Evolutionary conservation across 2,888 invertebrate genomes (phyloP), one percentile per base, ranked within the genome.

Genomic region (Drosophila pullipes): DNA sequence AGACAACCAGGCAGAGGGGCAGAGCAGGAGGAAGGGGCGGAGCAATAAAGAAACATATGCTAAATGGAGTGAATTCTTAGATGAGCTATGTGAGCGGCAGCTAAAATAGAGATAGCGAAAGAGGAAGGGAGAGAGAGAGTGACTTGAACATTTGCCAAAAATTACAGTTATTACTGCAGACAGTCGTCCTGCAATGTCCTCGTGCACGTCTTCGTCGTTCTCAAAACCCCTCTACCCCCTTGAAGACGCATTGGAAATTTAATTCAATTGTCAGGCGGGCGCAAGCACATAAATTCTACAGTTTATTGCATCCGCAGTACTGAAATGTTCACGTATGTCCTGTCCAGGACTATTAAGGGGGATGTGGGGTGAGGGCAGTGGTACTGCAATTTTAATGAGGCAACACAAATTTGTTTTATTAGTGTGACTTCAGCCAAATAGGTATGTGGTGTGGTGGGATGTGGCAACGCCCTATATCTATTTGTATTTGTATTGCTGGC

Each of bases 121-220:
- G 65, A 63, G 31, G 4, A 39, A 13, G 59, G 25, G 61, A 62
- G 11, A 47, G 31, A 52, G 16, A 11, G 58, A 63, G 28, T 25
- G 58, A 60, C 52, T 73, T 77, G 79, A 77, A 74, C 83, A 82
- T 89, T 86, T 89, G 89, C 85, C 87, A 86, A 88, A 87, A 89
- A 89, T 88, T 86, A 86, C 86, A 88, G 87, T 88, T 88, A 88
- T 88, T 88, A 88, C 87, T 88, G 87, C 87, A 88, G 87, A 83
- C 89, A 82, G 85, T 73, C 74, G 74, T 58, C 65, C 68, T 60
- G 69, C 63, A 71, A 78, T 70, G 75, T 69, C 70, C 80, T 69
- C 77, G 58, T 70, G 52, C 63, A 25, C 28, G 3, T 50, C 60
- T 11, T 47, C 25, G 22, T 25, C 61, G 16, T n/a, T 16, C 30